Base-by-base conservation (phyloP, 2,888 invertebrate species). In the Pharmacophagus antenor region DNA sequence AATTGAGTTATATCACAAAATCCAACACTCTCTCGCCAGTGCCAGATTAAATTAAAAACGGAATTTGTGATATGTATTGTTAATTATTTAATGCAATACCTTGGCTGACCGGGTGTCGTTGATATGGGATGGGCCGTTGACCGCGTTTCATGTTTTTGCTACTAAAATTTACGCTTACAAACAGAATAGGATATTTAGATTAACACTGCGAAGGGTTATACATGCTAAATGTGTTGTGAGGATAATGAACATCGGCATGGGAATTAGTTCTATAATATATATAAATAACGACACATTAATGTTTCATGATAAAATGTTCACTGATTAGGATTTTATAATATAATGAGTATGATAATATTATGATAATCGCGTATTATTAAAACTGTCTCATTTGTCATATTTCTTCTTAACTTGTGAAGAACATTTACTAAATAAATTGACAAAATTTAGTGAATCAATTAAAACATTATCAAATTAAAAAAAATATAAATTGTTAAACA, bases 11-110 rank as follows among this genome's bases (percentile, higher is more conserved):
- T 42, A 25, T 18, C n/a, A 25, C 44, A 25, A 17, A 41, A 41
- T 5, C 37, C 23, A 17, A 21, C 63, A 67, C 74, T 71, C 72
- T 77, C 74, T 71, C 73, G 73, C 74, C 73, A 73, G 72, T 69
- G 72, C 68, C 72, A 75, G 76, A 82, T 81, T 76, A 83, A 85
- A 88, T 88, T 88, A 85, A 88, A 88, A 89, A 88, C 84, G 72
- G 88, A 89, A 88, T 89, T 82, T 82, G 82, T 88, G 82, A 89
- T 85, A 83, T 82, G 80, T 77, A 77, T 76, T 78, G 80, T 88
- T 84, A 85, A 87, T 85, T 82, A 88, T 88, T 85, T 75, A 87
- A 82, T 74, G 80, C 78, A 85, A 84, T 81, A 75, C 79, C 70
- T 65, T 65, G 63, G 56, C 17, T 25, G 50, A 55, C 20, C 48